phyloP scores from a whole-genome alignment of 2,113 vertebrate genomes.

The human (Homo sapiens) region DNA sequence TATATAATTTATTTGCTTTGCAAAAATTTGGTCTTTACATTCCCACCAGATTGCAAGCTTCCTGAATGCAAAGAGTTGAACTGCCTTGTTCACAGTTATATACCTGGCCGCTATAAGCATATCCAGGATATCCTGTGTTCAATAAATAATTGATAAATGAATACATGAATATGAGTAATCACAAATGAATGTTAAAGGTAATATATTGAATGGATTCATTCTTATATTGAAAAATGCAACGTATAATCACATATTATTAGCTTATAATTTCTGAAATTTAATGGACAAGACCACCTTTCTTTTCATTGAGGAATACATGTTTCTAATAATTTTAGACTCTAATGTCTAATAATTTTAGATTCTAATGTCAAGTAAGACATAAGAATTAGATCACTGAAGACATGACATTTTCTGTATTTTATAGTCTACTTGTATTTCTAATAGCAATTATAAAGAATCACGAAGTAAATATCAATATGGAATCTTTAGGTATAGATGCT shows the following conservation, averaged over 20 bases:
- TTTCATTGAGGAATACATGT: neutral
- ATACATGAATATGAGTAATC: neutral
- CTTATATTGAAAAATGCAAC: neutral
- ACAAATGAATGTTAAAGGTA: neutral
- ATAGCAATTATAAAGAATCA: neutral
- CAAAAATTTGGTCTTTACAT: neutral
- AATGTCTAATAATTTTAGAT: neutral
- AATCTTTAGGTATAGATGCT: neutral
- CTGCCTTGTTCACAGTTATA: neutral
- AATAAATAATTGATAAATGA: neutral
- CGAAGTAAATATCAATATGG: neutral
- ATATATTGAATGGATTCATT: neutral
- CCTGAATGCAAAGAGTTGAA: neutral
- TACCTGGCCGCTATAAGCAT: neutral
- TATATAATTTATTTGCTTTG: neutral
- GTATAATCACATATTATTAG: neutral
- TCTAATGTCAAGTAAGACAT: slow-evolving; percentile 23
- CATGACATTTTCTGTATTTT: neutral
- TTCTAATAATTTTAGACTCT: neutral
- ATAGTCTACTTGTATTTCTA: neutral
- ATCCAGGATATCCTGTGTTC: neutral
- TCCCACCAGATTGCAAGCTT: neutral
- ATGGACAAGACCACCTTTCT: neutral
- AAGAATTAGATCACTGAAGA: neutral
- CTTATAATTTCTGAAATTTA: neutral